A percentile compares a stretch with the other conserved stretches of the same genome.
Conservation (phyloP, 2,888 invertebrate species). For the Phorcus lineatus region DNA sequence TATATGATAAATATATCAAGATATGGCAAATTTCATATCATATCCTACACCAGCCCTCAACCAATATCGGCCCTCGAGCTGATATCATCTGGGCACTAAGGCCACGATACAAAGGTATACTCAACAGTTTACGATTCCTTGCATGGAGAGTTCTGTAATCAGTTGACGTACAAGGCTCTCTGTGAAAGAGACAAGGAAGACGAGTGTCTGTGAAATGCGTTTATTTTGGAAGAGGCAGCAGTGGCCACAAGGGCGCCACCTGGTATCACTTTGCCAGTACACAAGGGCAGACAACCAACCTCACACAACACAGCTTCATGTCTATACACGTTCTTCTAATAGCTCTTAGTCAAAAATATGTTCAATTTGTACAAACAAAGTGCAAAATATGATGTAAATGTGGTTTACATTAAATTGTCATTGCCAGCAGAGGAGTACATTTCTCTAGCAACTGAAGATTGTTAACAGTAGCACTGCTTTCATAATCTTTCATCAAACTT, state of each 20-base stretch:
- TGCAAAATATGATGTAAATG: not conserved
- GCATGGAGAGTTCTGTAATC: no score
- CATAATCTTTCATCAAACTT: no score
- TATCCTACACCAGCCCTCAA: no score
- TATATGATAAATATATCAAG: no score
- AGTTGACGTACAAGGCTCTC: no score
- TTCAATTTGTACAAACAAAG: not conserved
- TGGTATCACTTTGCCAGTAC: not conserved
- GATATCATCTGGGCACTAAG: no score
- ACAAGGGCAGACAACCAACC: not conserved
- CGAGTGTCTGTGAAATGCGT: not conserved
- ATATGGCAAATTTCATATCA: no score
- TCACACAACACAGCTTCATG: not conserved
- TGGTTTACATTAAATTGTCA: not conserved
- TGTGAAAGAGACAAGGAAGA: not conserved
- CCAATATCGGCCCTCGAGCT: no score
- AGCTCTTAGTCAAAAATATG: conserved; percentile 7
- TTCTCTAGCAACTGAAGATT: no score
- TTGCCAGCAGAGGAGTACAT: not conserved
- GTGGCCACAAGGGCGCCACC: not conserved
- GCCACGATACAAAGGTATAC: no score
- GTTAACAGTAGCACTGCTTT: no score
- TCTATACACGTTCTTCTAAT: not conserved
- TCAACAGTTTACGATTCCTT: no score
- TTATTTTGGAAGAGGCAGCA: not conserved